Evolutionary conservation across 2,113 vertebrate genomes (phyloP), one percentile per base, ranked within the genome.

Genomic region (Lycaon pictus): DNA sequence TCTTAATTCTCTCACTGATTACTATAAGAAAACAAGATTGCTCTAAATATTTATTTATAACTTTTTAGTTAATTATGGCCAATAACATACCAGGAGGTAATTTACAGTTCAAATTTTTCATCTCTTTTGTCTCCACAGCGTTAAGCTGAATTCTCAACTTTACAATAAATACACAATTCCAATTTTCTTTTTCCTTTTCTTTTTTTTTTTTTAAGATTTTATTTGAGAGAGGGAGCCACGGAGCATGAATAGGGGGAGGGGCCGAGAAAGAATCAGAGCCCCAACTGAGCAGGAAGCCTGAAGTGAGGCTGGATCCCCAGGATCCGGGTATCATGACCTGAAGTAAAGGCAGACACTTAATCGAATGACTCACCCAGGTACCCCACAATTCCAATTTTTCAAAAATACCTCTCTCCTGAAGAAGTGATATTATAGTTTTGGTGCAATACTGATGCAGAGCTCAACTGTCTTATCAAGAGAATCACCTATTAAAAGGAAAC

Each of bases 101-200:
- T 98, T 98, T 98, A 98, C 90, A 98, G 94, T 98, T 98, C 98
- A 98, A 98, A 97, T 93, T 96, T 98, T 98, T 98, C 63, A 83
- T 69, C 96, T 95, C 43, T 97, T 74, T 88, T 82, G 55, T 98
- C 65, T 98, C 97, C 89, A 98, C 94, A 93, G 97, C 97, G 82
- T 96, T 98, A 98, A 97, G 85, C 81, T 95, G 74, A 98, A 79
- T 98, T 98, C 97, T 98, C 88, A 98, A 98, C 98, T 98, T 98
- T 98, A 98, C 60, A 95, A 11, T 98, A 98, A 98, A 96, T 97
- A 95, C 0, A 93, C 53, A 97, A 98, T 88, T 98, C 76, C 69
- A 72, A 37, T 7, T 72, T 23, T 72, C 56, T 56, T 56, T 56
- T 56, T 56, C 5, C 17, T 56, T 56, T 17, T 15, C 3, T 12